Base-by-base conservation (phyloP, 2,797 vertebrate genomes). In the Lepus oiostolus region DNA sequence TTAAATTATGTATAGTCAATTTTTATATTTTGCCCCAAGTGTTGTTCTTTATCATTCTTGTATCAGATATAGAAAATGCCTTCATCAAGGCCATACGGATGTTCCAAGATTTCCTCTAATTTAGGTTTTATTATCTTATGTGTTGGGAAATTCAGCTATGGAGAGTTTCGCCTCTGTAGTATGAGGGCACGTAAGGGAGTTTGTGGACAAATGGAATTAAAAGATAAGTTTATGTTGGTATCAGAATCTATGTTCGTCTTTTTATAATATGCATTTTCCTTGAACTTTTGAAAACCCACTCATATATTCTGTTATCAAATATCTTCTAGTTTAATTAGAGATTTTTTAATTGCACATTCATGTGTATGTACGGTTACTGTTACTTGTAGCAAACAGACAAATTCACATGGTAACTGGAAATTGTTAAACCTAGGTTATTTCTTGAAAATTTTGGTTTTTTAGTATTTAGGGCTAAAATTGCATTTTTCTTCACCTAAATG, bases 41-140 rank as follows among this genome's bases (percentile, higher is more conserved):
- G 5, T 32, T 70, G 4, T 35, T 58, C 58, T 82, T 90, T 72
- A 60, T 81, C 54, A 58, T 47, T 92, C 28, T 84, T 70, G 32
- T 32, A 54, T 88, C 13, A 72, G 21, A 21, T 38, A 68, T 54
- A 52, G 35, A 80, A 76, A 90, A 91, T 85, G 13, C 68, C 60
- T 88, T 75, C 54, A 85, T 10, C 32, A 68, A 71, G 47, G 77
- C 28, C 26, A 72, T 24, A 84, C 5, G 75, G 17, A 54, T 88
- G 7, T 47, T 28, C 3, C 13, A 60, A 79, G 79, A 93, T 83
- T 42, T 74, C 26, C 11, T 90, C 42, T 21, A 52, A 19, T 90
- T 75, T 89, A 71, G 93, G 71, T 54, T 75, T 75, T 71, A 9
- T 35, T 80, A 93, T 71, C 88, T 95, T 95, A 11, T 91, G 8